Conservation (phyloP, 2,797 vertebrate species). For the Coilia nasus region DNA sequence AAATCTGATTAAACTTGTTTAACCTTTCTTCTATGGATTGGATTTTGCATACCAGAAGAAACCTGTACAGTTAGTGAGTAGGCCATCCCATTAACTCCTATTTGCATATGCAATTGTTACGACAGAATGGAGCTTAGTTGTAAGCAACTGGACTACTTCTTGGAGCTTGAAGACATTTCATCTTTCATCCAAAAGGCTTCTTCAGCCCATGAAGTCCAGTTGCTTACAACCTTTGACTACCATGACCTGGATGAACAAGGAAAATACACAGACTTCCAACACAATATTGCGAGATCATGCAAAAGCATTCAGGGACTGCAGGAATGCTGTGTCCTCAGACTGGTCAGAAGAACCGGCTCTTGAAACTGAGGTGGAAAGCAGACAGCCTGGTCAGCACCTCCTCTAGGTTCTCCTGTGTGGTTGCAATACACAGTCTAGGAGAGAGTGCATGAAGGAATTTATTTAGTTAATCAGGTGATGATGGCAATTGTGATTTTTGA, state of each 20-base stretch:
- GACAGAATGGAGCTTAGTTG: no score
- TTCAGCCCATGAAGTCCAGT: no score
- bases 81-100: background rate
- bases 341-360: conserved; percentile 56
- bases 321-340: background rate
- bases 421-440: conserved; percentile 62
- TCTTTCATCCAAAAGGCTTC: no score
- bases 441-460: background rate
- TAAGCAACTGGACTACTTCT: no score
- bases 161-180: no score
- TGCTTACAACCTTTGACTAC: no score
- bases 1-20: background rate
- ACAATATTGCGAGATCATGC: background rate
- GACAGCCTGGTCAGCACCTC: conserved; percentile 62
- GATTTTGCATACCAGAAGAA: background rate
- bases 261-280: no score
- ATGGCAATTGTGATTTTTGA: background rate
- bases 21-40: background rate
- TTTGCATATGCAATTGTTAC: no score
- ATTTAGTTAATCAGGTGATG: background rate
- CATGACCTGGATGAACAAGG: no score
- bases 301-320: background rate
- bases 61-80: background rate
- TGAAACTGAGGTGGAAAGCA: conserved; percentile 67
- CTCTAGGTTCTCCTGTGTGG: conserved; percentile 49